phyloP scores from a whole-genome alignment of 1,140 invertebrate genomes.

The Leguminivora glycinivorella region DNA sequence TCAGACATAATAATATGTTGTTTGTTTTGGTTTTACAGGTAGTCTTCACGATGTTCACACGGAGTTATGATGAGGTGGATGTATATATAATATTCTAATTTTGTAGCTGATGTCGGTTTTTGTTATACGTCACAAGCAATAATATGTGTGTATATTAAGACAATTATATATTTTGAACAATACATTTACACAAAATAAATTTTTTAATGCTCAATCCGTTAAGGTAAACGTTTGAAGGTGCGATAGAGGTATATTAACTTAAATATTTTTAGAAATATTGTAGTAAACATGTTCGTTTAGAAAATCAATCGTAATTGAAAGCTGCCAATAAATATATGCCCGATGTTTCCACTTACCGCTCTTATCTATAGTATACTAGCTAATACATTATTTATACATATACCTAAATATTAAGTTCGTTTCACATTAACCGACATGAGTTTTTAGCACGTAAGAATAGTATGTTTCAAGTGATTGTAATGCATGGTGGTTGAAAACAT shows the following conservation, averaged over 20 bases:
- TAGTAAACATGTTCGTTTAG: no score
- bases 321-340: no score
- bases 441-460: not conserved
- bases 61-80: constrained; percentile 75
- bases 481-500: not conserved
- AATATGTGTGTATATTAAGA: not conserved
- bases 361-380: not conserved
- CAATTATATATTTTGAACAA: not conserved
- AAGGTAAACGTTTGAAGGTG: no score
- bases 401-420: not conserved
- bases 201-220: no score
- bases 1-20: constrained; percentile 5
- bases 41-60: constrained; percentile 61
- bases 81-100: constrained; percentile 31
- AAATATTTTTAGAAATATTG: no score
- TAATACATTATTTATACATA: no score
- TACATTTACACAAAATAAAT: not conserved
- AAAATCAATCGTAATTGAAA: no score
- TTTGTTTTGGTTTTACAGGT: constrained; percentile 44
- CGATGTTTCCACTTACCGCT: not conserved
- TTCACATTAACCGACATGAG: not conserved
- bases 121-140: constrained; percentile 8
- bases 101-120: constrained; percentile 5
- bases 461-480: not conserved
- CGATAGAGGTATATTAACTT: no score